These are phyloP conservation scores for Seira musarum DNA, from an alignment of 2,888 invertebrate species.

Conservation along the genomic window DNA sequence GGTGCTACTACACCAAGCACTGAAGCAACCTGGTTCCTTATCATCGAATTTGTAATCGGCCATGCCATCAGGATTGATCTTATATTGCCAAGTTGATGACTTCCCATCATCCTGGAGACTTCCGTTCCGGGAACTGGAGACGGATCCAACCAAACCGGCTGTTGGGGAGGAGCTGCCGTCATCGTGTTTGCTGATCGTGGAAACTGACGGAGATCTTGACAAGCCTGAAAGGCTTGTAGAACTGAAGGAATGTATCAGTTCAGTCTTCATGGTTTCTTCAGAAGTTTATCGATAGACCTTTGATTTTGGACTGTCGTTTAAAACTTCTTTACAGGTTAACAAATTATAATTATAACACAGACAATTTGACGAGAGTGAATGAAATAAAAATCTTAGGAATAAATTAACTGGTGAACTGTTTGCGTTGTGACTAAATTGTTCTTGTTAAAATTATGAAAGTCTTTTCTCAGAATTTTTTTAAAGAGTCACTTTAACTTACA, in stretches of 20 bases:
- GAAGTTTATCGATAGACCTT: no score
- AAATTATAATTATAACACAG: no score
- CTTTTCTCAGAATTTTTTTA: no score
- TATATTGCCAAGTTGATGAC: conserved; percentile 31
- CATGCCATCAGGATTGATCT: background rate
- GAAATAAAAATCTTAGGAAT: no score
- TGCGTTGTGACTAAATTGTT: no score
- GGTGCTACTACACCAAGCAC: conserved; percentile 17
- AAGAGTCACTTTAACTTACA: no score
- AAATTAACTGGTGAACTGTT: no score
- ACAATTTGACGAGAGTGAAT: no score
- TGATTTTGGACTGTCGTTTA: no score
- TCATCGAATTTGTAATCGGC: background rate
- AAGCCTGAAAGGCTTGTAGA: conserved; percentile 62
- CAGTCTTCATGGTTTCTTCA: conserved; percentile 66
- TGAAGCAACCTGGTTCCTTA: conserved; percentile 34
- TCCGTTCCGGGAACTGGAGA: background rate
- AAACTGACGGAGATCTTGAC: conserved; percentile 64
- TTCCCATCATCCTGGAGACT: background rate
- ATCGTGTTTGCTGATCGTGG: conserved; percentile 42
- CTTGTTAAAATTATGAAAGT: no score
- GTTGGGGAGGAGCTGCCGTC: conserved; percentile 36
- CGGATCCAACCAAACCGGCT: conserved; percentile 36
- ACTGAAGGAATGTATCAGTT: conserved; percentile 68
- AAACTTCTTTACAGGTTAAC: no score